These are phyloP conservation scores for Macaria liturata DNA, from an alignment of 2,888 invertebrate species.

Conservation along the genomic window DNA sequence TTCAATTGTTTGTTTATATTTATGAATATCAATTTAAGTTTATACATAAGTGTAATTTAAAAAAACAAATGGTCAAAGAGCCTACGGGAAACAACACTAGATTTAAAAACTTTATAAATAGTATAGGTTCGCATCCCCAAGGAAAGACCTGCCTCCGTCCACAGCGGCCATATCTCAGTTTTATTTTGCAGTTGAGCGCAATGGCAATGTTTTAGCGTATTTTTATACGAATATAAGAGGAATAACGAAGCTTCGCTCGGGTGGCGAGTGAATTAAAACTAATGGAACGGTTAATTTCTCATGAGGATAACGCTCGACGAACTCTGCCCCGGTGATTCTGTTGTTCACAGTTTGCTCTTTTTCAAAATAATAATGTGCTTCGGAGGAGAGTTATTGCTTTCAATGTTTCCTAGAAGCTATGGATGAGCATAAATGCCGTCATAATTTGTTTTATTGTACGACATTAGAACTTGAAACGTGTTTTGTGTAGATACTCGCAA, in stretches of 20 bases:
- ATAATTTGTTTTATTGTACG: too few relatives aligned
- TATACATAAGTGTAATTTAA: too few relatives aligned
- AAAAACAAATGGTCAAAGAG: too few relatives aligned
- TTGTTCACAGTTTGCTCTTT: conserved; percentile 33
- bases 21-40: too few relatives aligned
- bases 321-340: conserved; percentile 59
- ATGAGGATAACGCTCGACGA: conserved; percentile 71
- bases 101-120: background rate
- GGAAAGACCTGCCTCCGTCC: conserved; percentile 8
- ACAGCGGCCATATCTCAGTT: conserved; percentile 54
- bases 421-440: too few relatives aligned
- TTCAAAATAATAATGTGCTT: background rate
- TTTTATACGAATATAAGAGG: conserved; percentile 69
- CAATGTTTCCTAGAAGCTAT: too few relatives aligned
- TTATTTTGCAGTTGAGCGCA: conserved; percentile 56
- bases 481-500: too few relatives aligned
- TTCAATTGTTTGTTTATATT: too few relatives aligned
- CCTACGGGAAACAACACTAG: too few relatives aligned
- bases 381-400: background rate
- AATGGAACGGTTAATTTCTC: conserved; percentile 82
- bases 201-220: conserved; percentile 62
- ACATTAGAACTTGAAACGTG: too few relatives aligned
- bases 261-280: conserved; percentile 80
- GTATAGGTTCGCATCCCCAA: conserved; percentile 5
- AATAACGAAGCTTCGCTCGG: conserved; percentile 70